Conservation (phyloP, 2,797 vertebrate genomes). For the Sebastes diaconus region DNA sequence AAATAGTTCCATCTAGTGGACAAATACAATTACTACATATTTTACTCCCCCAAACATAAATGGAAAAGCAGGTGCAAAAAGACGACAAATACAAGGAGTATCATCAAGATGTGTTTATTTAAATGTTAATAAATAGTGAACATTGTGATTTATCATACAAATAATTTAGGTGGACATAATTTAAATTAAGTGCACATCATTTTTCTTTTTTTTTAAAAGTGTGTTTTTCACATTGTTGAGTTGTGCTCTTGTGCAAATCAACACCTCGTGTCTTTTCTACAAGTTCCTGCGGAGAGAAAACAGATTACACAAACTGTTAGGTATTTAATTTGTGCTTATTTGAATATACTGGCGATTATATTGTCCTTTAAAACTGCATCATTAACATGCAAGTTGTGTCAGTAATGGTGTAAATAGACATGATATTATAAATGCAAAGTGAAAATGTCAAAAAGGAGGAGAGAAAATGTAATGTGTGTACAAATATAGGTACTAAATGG, state of each 20-base stretch:
- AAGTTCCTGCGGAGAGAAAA: conserved; percentile 63
- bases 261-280: conserved; percentile 78
- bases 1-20: conserved; percentile 58
- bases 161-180: conserved; percentile 45
- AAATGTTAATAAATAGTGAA: conserved; percentile 72
- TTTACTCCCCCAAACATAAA: accelerated
- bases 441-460: background rate
- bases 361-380: background rate
- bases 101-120: conserved; percentile 76
- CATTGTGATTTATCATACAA: conserved; percentile 43
- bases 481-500: background rate
- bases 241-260: conserved; percentile 76
- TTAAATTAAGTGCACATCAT: conserved; percentile 52
- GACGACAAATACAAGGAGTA: background rate
- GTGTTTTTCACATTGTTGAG: conserved; percentile 34
- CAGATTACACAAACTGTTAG: background rate
- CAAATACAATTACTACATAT: background rate
- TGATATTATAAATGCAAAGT: background rate
- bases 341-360: background rate
- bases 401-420: too few relatives aligned
- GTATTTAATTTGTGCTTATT: background rate
- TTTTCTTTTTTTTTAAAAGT: background rate
- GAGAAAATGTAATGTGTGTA: background rate
- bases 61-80: background rate
- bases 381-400: background rate